A percentile compares a stretch with the other conserved stretches of the same genome.
Evolutionary conservation across 2,888 invertebrate genomes (phyloP).

Genomic region (Leptodirus hochenwartii): DNA sequence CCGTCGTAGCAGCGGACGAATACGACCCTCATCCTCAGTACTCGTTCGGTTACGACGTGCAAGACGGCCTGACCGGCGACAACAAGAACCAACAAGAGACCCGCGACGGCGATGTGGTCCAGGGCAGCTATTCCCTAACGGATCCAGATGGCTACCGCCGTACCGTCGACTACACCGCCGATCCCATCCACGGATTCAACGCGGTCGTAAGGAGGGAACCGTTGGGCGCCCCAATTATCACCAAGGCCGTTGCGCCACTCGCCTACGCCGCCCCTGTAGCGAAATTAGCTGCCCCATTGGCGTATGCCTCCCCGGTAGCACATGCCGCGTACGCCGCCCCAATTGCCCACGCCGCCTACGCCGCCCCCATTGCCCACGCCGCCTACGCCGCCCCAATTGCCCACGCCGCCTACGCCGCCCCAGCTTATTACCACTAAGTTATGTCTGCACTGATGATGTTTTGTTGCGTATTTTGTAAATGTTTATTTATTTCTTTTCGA

Average conservation of each 20-base stretch:
- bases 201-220: constrained; percentile 35
- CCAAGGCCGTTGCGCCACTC: constrained; percentile 14
- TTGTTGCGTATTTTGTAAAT: too few relatives aligned
- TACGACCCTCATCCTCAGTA: constrained; percentile 36
- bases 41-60: constrained; percentile 34
- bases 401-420: too few relatives aligned
- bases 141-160: constrained; percentile 37
- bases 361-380: too few relatives aligned
- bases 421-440: too few relatives aligned
- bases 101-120: constrained; percentile 34
- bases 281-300: constrained; percentile 5
- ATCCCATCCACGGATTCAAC: constrained; percentile 38
- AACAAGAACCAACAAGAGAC: constrained; percentile 34
- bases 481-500: too few relatives aligned
- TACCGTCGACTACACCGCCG: constrained; percentile 36
- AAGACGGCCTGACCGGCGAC: constrained; percentile 35
- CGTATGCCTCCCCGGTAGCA: constrained; percentile 4
- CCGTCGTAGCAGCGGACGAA: constrained; percentile 14
- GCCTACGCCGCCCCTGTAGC: constrained; percentile 8
- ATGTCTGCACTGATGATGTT: too few relatives aligned
- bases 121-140: constrained; percentile 33
- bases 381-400: too few relatives aligned
- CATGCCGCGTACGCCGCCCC: constrained; percentile 6
- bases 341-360: too few relatives aligned
- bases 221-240: constrained; percentile 19